Base-by-base conservation (phyloP, 2,888 invertebrate genomes). In the Acanthoscelides obtectus region DNA sequence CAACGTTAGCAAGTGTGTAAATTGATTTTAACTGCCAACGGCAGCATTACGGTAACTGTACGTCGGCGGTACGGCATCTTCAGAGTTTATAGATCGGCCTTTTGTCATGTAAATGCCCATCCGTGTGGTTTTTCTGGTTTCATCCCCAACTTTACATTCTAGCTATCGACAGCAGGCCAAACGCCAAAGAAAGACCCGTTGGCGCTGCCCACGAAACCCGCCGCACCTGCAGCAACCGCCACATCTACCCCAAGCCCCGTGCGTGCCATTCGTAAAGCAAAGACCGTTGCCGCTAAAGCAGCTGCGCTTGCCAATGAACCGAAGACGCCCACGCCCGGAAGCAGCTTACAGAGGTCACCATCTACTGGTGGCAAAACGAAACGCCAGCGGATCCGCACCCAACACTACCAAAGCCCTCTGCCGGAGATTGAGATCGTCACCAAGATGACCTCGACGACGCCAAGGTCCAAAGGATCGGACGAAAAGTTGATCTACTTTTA, bases 401-500 rank as follows among this genome's bases (percentile, higher is more conserved):
- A 94, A 82, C 90, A 92, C 17, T 95, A 94, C 86, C 95, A 95
- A 84, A 93, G 93, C 75, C 94, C 94, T 0, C 86, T 94, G 63
- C 93, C 94, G 0, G 94, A 94, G 84, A 86, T 94, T 71, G 90
- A 92, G 74, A 90, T 92, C 83, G 90, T 94, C 21, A 92, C 94
- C 2, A 94, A 94, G 83, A 88, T 93, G 69, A 90, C 91, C 0
- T 88, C 89, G 22, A 22, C 89, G 1, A 89, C 89, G 0, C 88
- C 90, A 78, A 87, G 89, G 83, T 78, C 82, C 71, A 86, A 87
- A 81, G 88, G 88, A 69, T 88, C 88, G 67, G 94, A 94, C 79
- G 94, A 95, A 77, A 94, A 93, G 81, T 90, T 95, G 66, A 93
- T 94, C 79, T 92, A 95, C 1, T 95, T 96, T 84, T 95, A 95